These are phyloP conservation scores for Ceratitis capitata DNA, from an alignment of 1,140 invertebrate genomes.

Conservation along the genomic window DNA sequence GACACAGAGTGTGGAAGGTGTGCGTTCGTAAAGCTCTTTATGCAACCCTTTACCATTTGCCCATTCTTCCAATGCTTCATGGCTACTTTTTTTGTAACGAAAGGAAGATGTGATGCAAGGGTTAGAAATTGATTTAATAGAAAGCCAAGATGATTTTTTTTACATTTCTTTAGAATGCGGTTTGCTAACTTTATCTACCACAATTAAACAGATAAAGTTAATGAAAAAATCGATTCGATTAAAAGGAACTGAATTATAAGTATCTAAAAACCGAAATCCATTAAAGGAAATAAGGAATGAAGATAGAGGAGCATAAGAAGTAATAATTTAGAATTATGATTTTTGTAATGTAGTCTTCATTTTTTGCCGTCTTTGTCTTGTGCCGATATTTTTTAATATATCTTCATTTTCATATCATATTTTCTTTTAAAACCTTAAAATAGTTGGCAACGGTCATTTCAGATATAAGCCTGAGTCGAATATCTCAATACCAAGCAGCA, in stretches of 20 bases:
- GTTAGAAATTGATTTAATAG: constrained; percentile 20
- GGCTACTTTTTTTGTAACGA: neutral
- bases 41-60: neutral
- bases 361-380: no score
- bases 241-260: neutral
- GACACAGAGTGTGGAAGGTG: neutral
- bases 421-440: no score
- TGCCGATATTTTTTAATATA: no score
- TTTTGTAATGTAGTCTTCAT: no score
- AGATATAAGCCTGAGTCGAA: no score
- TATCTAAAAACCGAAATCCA: neutral
- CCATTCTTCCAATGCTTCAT: neutral
- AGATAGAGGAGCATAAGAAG: neutral
- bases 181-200: constrained; percentile 27
- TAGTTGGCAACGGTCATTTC: no score
- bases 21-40: neutral
- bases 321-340: no score
- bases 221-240: constrained; percentile 19
- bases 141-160: neutral
- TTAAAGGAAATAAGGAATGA: neutral
- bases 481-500: no score
- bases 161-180: constrained; percentile 14
- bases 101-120: neutral
- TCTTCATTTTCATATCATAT: no score
- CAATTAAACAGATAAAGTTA: neutral